These are phyloP conservation scores for Nomada fucata DNA, from an alignment of 2,888 invertebrate genomes.

Conservation along the genomic window DNA sequence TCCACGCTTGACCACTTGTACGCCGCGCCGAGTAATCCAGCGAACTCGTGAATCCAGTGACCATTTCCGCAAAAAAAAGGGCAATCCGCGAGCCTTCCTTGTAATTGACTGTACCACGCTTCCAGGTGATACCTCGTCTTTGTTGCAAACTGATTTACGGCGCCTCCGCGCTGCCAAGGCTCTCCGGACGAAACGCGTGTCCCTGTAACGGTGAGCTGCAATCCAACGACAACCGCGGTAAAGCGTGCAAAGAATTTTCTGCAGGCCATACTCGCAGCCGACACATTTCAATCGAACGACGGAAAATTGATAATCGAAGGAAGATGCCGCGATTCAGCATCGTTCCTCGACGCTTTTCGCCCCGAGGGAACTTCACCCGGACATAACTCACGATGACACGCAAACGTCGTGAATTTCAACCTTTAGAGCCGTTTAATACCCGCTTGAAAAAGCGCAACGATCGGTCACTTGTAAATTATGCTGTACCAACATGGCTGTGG, in stretches of 20 bases:
- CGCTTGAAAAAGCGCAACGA: slow-evolving; percentile 24
- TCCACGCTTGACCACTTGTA: slow-evolving; percentile 66
- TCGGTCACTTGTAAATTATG: slow-evolving; percentile 33
- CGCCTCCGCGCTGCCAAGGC: no score
- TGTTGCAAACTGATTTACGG: not conserved
- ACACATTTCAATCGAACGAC: not conserved
- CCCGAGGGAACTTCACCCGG: not conserved
- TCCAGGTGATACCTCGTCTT: not conserved
- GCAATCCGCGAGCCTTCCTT: no score
- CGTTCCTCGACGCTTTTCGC: not conserved
- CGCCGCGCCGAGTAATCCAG: slow-evolving; percentile 14
- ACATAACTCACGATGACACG: slow-evolving; percentile 6
- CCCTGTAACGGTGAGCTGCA: no score
- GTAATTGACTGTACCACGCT: not conserved
- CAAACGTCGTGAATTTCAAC: slow-evolving; percentile 39
- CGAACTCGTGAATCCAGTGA: not conserved
- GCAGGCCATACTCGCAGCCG: no score
- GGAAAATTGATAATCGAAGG: not conserved
- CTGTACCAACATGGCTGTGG: slow-evolving; percentile 1
- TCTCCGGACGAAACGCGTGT: not conserved
- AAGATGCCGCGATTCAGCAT: not conserved
- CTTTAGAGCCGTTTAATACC: slow-evolving; percentile 19
- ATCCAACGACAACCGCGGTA: no score
- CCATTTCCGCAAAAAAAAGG: not conserved
- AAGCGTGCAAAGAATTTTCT: no score